phyloP scores from a whole-genome alignment of 1,140 invertebrate species.

The Drosophila equinoxialis region DNA sequence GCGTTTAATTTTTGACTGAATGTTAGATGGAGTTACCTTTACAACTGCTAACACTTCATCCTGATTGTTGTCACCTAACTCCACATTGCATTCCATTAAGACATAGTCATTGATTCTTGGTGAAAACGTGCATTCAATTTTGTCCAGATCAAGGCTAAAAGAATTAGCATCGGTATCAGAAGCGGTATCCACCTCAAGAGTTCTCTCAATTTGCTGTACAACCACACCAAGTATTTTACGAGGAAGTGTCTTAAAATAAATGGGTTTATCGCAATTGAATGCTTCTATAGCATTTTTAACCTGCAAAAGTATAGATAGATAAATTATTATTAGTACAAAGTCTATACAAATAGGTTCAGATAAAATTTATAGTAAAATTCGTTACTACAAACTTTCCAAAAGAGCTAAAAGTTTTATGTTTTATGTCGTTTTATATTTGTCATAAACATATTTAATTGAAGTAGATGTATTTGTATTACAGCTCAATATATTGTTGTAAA shows the following conservation, averaged over 20 bases:
- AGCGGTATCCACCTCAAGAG: constrained; percentile 83
- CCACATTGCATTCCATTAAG: constrained; percentile 59
- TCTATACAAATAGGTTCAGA: too few relatives aligned
- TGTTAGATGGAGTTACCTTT: constrained; percentile 54
- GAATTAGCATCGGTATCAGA: constrained; percentile 83
- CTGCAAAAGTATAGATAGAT: neutral
- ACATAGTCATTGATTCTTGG: constrained; percentile 76
- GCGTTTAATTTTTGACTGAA: constrained; percentile 42
- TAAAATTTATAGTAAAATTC: too few relatives aligned
- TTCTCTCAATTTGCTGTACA: constrained; percentile 83
- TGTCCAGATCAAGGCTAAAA: constrained; percentile 84
- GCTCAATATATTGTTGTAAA: too few relatives aligned
- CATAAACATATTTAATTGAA: too few relatives aligned
- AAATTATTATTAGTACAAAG: too few relatives aligned
- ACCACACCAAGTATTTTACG: constrained; percentile 84
- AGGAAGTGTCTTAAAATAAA: constrained; percentile 81
- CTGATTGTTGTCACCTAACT: constrained; percentile 55
- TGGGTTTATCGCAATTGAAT: constrained; percentile 64
- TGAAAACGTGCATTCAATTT: constrained; percentile 83
- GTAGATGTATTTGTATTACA: too few relatives aligned
- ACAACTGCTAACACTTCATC: constrained; percentile 66
- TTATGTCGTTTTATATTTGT: too few relatives aligned
- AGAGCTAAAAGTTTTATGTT: too few relatives aligned
- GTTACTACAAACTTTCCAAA: too few relatives aligned
- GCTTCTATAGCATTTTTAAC: constrained; percentile 30